phyloP scores from a whole-genome alignment of 2,797 vertebrate species.

The Psittacula derbiana region DNA sequence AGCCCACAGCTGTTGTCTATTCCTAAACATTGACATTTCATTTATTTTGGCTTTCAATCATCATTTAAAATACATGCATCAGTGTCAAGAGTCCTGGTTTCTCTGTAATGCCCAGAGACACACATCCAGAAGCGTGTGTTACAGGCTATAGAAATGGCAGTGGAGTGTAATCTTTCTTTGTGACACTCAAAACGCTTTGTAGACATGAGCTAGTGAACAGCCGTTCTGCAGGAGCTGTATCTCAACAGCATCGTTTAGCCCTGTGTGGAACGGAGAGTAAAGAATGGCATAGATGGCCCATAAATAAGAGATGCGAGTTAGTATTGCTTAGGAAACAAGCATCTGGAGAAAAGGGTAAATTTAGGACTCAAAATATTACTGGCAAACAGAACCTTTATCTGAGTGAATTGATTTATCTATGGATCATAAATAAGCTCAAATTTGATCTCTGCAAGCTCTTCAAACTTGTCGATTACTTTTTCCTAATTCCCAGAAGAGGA shows the following conservation, averaged over 20 bases:
- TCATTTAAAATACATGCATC: conserved; percentile 3
- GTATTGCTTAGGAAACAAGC: conserved; percentile 34
- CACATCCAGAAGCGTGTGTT: not conserved
- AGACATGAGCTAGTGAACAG: not conserved
- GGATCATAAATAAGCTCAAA: not conserved
- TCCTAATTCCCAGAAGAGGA: not conserved
- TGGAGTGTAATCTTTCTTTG: not conserved
- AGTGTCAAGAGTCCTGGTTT: conserved; percentile 33
- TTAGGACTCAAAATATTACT: not conserved
- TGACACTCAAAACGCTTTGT: not conserved
- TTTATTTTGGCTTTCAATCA: conserved; percentile 52
- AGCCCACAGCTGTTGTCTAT: not conserved
- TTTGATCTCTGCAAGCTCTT: not conserved
- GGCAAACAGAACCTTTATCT: conserved; percentile 1
- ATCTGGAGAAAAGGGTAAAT: not conserved
- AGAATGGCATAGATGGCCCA: not conserved
- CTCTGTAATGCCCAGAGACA: not conserved
- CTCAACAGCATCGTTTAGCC: not conserved
- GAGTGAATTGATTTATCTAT: not conserved
- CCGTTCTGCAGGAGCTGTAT: not conserved
- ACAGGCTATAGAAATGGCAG: not conserved
- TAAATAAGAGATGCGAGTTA: not conserved
- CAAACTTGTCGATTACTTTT: not conserved
- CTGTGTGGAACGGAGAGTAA: not conserved
- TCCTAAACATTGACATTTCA: not conserved